phyloP scores from a whole-genome alignment of 2,888 invertebrate genomes.

The Cryptosula pallasiana region DNA sequence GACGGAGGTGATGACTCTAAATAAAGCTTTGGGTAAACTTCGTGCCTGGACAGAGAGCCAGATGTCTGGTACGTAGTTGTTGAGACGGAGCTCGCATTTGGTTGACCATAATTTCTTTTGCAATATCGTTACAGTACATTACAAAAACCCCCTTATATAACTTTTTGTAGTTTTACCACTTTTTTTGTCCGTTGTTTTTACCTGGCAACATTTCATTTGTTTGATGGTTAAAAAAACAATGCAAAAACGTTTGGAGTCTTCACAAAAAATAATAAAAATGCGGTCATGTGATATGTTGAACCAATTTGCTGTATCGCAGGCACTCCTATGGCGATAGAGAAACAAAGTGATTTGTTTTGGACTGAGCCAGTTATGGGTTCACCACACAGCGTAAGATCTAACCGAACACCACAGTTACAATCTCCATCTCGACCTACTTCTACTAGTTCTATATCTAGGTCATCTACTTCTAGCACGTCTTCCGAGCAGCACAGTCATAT shows the following conservation, averaged over 20 bases:
- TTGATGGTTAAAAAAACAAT: no score
- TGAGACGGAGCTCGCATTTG: no score
- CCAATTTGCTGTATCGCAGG: no score
- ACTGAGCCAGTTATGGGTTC: background rate
- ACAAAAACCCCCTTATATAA: no score
- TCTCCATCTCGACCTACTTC: background rate
- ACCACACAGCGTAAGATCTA: background rate
- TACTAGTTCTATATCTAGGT: constrained; percentile 1
- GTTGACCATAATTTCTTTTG: no score
- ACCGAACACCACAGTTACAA: background rate
- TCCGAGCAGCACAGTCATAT: constrained; percentile 2
- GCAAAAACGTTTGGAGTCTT: no score
- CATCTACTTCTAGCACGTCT: background rate
- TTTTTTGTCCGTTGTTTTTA: no score
- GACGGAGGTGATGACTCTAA: constrained; percentile 76
- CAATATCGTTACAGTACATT: no score
- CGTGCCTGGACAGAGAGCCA: constrained; percentile 63
- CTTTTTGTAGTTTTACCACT: no score
- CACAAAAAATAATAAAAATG: no score
- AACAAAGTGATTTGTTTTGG: constrained; percentile 2
- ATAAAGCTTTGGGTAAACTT: constrained; percentile 78
- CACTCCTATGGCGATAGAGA: background rate
- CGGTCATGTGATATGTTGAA: no score
- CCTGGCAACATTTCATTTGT: no score
- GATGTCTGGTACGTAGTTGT: constrained; percentile 5